Evolutionary conservation across 2,888 invertebrate species (phyloP).

Genomic region (Ophion slaviceki): DNA sequence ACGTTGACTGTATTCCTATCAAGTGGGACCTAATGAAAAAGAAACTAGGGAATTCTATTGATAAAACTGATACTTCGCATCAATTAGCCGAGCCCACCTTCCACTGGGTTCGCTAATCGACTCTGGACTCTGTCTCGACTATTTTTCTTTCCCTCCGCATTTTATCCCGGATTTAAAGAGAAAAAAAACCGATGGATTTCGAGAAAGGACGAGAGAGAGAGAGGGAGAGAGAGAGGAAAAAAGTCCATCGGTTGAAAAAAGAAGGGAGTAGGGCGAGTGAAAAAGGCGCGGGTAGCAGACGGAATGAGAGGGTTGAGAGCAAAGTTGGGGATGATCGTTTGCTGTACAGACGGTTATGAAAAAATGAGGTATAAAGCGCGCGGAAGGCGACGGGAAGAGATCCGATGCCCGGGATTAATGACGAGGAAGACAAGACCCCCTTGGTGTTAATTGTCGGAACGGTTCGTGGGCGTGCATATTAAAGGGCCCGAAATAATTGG

Average conservation of each 20-base stretch:
- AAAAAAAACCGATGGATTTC: slow-evolving; percentile 9
- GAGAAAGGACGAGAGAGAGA: slow-evolving; percentile 34
- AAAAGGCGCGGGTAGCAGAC: slow-evolving; percentile 54
- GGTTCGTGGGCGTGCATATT: slow-evolving; percentile 72
- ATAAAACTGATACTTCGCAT: background rate
- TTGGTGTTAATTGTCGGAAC: slow-evolving; percentile 76
- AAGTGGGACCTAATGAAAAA: background rate
- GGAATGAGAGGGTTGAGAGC: slow-evolving; percentile 47
- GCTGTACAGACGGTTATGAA: slow-evolving; percentile 35
- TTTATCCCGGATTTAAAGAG: background rate
- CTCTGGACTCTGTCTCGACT: background rate
- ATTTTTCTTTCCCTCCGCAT: background rate
- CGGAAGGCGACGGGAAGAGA: slow-evolving; percentile 50
- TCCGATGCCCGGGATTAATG: slow-evolving; percentile 64
- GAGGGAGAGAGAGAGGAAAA: background rate
- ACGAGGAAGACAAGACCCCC: slow-evolving; percentile 66
- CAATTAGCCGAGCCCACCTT: background rate
- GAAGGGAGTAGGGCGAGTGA: slow-evolving; percentile 14
- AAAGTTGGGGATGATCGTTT: slow-evolving; percentile 54
- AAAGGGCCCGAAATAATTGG: slow-evolving; percentile 79
- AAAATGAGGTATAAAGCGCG: slow-evolving; percentile 29
- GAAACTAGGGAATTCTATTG: too few relatives aligned
- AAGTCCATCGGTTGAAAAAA: background rate
- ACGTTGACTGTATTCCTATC: background rate
- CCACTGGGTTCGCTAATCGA: background rate